Evolutionary conservation across 2,888 invertebrate genomes (phyloP), one percentile per base, ranked within the genome.

Genomic region (Doris montereyensis): DNA sequence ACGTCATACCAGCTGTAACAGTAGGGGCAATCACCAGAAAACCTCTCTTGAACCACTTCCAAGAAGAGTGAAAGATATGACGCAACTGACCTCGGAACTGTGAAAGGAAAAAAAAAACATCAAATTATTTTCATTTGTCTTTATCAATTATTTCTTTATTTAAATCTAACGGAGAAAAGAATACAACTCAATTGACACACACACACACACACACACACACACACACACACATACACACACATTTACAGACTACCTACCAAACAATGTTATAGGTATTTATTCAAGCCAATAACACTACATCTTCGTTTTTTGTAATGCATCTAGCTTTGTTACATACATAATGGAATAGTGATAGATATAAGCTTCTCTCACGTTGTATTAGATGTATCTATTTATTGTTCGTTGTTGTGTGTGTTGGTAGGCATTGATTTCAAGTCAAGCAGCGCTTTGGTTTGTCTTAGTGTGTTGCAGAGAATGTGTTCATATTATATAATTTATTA

Each of bases 21-120:
- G 5, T 75, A 1, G 75, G 75, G 3, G 75, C 35, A 13, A 58
- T 13, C 3, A 65, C 62, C 1, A 75, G 21, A 4, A 60, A n/a
- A 3, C 75, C 75, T 10, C 75, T 60, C 26, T 75, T 75, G 34
- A 75, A 5, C 75, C 75, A 75, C n/a, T 75, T 75, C 75, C 75
- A 75, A 1, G 62, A 62, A 21, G 62, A 62, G 28, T 75, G 75
- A 4, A 75, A 8, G 17, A n/a, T 26, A 4, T 75, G 75, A 0
- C 75, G 35, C 17, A 75, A 26, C 35, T 41, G 62, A 3, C 65
- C 34, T n/a, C 75, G 75, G 17, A 75, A 8, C 75, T 75, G 62
- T n/a, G 26, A 2, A 24, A 26, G 1, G 41, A 17, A 24, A 60
- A 60, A 32, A 32, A 30, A 21, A 32, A 4, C 13, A 3, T 13